Percentiles rank a stretch among this genome's conserved stretches.
phyloP scores from a whole-genome alignment of 1,140 invertebrate genomes.

The Notospermus geniculatus region DNA sequence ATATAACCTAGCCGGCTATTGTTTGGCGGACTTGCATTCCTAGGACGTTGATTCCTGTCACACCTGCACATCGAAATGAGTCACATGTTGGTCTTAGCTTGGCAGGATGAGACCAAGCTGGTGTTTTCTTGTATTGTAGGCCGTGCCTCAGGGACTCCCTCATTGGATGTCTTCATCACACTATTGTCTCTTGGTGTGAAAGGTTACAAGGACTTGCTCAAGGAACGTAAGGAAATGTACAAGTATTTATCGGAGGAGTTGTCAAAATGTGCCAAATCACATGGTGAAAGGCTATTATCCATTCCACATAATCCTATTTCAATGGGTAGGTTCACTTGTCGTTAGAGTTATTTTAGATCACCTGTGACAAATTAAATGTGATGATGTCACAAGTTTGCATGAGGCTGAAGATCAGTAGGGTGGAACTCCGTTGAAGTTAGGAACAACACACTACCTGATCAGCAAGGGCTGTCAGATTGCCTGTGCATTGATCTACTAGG shows the following conservation, averaged over 20 bases:
- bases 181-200: slow-evolving; percentile 70
- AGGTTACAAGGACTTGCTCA: slow-evolving; percentile 67
- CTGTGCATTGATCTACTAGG: no score
- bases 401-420: no score
- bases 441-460: no score
- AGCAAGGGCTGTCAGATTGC: no score
- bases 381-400: no score
- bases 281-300: slow-evolving; percentile 67
- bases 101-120: background rate
- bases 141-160: slow-evolving; percentile 72
- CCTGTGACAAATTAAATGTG: no score
- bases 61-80: no score
- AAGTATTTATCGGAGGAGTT: slow-evolving; percentile 65
- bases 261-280: slow-evolving; percentile 61
- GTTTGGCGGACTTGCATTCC: no score
- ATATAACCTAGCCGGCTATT: no score
- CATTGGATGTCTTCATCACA: slow-evolving; percentile 79
- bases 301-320: slow-evolving; percentile 75
- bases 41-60: no score
- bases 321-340: slow-evolving; percentile 59
- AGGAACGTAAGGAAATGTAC: slow-evolving; percentile 68
- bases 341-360: background rate
- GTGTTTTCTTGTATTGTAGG: slow-evolving; percentile 52
- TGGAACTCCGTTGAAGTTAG: no score
- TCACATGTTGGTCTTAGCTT: no score